A percentile compares a stretch with the other conserved stretches of the same genome.
These are phyloP conservation scores for Anoura caudifer DNA, from an alignment of 2,113 vertebrate species.

Conservation along the genomic window DNA sequence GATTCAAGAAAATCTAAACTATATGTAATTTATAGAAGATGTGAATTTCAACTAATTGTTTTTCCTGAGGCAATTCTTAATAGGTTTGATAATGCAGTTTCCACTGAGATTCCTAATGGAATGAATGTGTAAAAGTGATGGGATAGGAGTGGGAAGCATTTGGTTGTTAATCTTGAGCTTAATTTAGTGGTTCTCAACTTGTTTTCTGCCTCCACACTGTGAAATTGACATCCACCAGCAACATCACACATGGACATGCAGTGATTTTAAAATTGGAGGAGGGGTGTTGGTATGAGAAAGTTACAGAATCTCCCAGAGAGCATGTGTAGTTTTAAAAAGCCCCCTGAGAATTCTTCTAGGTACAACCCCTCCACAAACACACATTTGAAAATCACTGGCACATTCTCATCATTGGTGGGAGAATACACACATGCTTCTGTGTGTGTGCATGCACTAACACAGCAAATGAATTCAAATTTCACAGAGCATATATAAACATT, in stretches of 20 bases:
- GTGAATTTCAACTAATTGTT: constrained; percentile 37
- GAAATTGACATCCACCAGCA: constrained; percentile 28
- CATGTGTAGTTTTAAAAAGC: not conserved
- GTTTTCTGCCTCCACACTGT: constrained; percentile 1
- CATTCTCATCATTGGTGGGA: not conserved
- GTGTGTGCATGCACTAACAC: not conserved
- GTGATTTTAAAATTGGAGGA: constrained; percentile 5
- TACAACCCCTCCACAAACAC: not conserved
- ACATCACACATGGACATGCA: not conserved
- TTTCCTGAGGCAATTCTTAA: constrained; percentile 40
- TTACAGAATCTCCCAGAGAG: not conserved
- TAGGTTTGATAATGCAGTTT: constrained; percentile 17
- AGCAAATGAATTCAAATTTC: not conserved
- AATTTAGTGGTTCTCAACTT: constrained; percentile 39
- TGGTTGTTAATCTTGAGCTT: constrained; percentile 37
- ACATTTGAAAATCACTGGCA: not conserved
- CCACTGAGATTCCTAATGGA: not conserved
- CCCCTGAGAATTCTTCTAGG: not conserved
- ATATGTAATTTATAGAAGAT: constrained; percentile 8
- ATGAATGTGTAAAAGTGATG: constrained; percentile 1
- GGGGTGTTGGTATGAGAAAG: not conserved
- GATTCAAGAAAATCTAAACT: not conserved
- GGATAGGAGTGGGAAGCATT: not conserved
- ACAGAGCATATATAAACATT: not conserved
- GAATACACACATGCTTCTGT: not conserved